Evolutionary conservation across 2,888 invertebrate genomes (phyloP).

Genomic region (Tortricodes alternella): DNA sequence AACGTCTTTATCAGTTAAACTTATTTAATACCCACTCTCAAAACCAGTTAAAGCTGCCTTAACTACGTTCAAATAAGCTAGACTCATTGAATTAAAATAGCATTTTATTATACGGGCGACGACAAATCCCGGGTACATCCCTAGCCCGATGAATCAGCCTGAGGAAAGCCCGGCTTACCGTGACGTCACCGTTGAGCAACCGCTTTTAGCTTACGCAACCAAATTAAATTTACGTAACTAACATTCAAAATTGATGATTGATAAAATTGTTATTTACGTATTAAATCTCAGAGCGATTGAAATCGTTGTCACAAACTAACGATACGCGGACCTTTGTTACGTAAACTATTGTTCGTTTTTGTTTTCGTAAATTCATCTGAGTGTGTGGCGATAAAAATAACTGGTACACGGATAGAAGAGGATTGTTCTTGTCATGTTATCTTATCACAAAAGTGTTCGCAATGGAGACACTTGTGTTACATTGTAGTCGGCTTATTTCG

Average conservation of each 20-base stretch:
- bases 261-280: slow-evolving; percentile 4
- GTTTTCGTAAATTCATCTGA: background rate
- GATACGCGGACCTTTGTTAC: slow-evolving; percentile 10
- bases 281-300: slow-evolving; percentile 1
- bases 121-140: slow-evolving; percentile 24
- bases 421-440: slow-evolving; percentile 20
- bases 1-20: too few relatives aligned
- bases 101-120: background rate
- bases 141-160: slow-evolving; percentile 54
- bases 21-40: too few relatives aligned
- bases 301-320: slow-evolving; percentile 8
- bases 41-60: too few relatives aligned
- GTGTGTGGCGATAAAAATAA: slow-evolving; percentile 14
- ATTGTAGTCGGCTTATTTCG: background rate
- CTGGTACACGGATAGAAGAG: slow-evolving; percentile 10
- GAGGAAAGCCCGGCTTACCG: slow-evolving; percentile 59
- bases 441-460: slow-evolving; percentile 5
- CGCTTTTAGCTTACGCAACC: slow-evolving; percentile 35
- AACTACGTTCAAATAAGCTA: too few relatives aligned
- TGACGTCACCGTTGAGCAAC: slow-evolving; percentile 54
- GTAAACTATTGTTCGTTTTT: slow-evolving; percentile 18
- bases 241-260: slow-evolving; percentile 11
- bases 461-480: slow-evolving; percentile 9
- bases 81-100: too few relatives aligned
- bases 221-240: slow-evolving; percentile 26